Conservation (phyloP, 2,113 vertebrate species). For the Corythoichthys haematopterus region DNA sequence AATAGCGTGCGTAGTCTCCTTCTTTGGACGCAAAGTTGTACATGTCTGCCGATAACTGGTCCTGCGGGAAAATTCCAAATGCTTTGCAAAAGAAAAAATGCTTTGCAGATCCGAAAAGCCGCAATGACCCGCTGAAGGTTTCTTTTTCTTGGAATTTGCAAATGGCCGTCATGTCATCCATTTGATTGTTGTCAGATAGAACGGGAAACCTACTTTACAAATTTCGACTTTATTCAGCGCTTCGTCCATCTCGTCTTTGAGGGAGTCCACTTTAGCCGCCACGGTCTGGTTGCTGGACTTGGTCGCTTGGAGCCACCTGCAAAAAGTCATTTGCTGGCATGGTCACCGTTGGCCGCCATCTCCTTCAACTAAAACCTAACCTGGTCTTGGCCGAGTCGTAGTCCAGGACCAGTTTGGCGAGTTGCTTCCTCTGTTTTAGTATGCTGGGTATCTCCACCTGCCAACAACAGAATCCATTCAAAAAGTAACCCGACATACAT, state of each 20-base stretch:
- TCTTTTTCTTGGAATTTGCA: too few relatives aligned
- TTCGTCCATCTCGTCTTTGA: conserved; percentile 98
- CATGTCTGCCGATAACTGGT: conserved; percentile 94
- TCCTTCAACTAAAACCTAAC: conserved; percentile 49
- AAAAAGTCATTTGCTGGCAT: not conserved
- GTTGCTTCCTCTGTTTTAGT: conserved; percentile 91
- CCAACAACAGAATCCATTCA: too few relatives aligned
- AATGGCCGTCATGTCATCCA: not conserved
- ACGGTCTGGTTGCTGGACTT: conserved; percentile 89
- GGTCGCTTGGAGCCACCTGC: conserved; percentile 84
- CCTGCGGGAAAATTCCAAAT: conserved; percentile 63
- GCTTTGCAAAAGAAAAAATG: not conserved
- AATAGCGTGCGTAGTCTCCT: conserved; percentile 87
- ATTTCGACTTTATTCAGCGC: conserved; percentile 94
- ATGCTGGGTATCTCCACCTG: conserved; percentile 95
- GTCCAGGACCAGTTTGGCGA: conserved; percentile 89
- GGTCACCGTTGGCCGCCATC: not conserved
- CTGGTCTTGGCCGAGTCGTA: conserved; percentile 92
- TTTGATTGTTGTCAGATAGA: not conserved
- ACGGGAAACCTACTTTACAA: conserved; percentile 66
- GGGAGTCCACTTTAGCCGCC: conserved; percentile 85
- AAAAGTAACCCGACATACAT: too few relatives aligned
- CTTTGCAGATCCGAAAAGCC: too few relatives aligned
- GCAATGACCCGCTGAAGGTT: too few relatives aligned
- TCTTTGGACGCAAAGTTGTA: conserved; percentile 93